A percentile compares a stretch with the other conserved stretches of the same genome.
Conservation (phyloP, 2,888 invertebrate genomes). For the Pseudanteris insignis region DNA sequence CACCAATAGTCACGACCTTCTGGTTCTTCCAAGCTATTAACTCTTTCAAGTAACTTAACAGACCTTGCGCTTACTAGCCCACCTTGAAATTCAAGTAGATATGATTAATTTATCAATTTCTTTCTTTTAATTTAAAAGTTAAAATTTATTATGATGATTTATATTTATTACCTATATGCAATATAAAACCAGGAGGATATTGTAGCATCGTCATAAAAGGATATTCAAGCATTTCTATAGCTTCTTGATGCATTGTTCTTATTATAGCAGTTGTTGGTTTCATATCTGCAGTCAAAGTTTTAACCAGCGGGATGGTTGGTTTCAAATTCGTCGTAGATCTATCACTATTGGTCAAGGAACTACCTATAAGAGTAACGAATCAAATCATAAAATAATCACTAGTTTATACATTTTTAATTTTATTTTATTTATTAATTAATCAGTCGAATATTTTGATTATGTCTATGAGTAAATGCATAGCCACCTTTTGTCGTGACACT, state of each 20-base stretch:
- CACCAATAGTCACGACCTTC: conserved; percentile 96
- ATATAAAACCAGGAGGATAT: conserved; percentile 88
- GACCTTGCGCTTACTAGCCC: conserved; percentile 86
- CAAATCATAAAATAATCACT: no score
- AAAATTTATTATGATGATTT: not conserved
- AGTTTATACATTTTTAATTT: no score
- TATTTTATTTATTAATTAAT: conserved; percentile 1
- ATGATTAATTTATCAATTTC: no score
- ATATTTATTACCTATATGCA: conserved; percentile 80
- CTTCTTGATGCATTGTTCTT: conserved; percentile 78
- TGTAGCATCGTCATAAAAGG: conserved; percentile 94
- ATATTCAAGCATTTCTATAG: conserved; percentile 91
- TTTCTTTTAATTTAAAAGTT: no score
- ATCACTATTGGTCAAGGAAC: conserved; percentile 77
- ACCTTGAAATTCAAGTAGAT: conserved; percentile 64
- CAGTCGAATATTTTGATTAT: no score
- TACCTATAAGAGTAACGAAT: conserved; percentile 76
- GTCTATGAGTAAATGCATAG: not conserved
- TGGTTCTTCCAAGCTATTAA: conserved; percentile 86
- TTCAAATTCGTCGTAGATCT: conserved; percentile 72
- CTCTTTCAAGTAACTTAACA: conserved; percentile 83
- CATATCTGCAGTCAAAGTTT: conserved; percentile 70
- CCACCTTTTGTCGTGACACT: conserved; percentile 93
- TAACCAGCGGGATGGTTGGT: conserved; percentile 69
- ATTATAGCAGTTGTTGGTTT: conserved; percentile 68